Conservation (phyloP, 2,888 invertebrate genomes). For the Caenorhabditis doughertyi region DNA sequence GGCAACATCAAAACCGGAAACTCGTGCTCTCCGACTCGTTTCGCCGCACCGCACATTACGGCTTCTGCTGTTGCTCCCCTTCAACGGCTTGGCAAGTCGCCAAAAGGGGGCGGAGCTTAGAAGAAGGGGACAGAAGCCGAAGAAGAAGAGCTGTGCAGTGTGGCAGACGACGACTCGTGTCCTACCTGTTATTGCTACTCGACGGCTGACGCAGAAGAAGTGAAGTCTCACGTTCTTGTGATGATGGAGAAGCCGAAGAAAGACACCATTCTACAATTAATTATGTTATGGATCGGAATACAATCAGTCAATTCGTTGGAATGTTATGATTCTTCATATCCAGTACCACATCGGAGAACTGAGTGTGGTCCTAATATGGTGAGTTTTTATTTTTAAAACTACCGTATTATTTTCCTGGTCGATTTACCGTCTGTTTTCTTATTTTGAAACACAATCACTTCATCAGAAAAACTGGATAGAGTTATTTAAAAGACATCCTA, state of each 20-base stretch:
- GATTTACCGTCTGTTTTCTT: too few species aligned
- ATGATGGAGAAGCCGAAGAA: conserved; percentile 57
- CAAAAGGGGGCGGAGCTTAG: conserved; percentile 42
- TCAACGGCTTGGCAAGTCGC: conserved; percentile 50
- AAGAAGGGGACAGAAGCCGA: conserved; percentile 25
- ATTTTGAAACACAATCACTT: too few species aligned
- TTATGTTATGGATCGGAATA: conserved; percentile 34
- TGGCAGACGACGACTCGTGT: conserved; percentile 9
- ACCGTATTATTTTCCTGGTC: too few species aligned
- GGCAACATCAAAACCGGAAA: conserved; percentile 60
- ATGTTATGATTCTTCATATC: conserved; percentile 73
- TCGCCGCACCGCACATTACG: conserved; percentile 48
- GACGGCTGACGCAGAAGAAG: conserved; percentile 59
- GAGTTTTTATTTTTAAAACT: conserved; percentile 20
- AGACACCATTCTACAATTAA: conserved; percentile 70
- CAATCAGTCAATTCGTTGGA: conserved; percentile 38
- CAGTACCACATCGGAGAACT: conserved; percentile 59
- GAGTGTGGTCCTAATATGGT: conserved; percentile 69
- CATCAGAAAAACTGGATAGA: too few species aligned
- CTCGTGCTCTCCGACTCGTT: conserved; percentile 40
- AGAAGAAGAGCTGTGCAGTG: conserved; percentile 8
- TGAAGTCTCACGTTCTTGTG: conserved; percentile 44
- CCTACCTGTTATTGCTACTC: conserved; percentile 64
- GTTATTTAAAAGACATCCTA: too few species aligned
- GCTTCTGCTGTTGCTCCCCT: conserved; percentile 48